phyloP scores from a whole-genome alignment of 1,140 invertebrate species.

The Leptinotarsa texana region DNA sequence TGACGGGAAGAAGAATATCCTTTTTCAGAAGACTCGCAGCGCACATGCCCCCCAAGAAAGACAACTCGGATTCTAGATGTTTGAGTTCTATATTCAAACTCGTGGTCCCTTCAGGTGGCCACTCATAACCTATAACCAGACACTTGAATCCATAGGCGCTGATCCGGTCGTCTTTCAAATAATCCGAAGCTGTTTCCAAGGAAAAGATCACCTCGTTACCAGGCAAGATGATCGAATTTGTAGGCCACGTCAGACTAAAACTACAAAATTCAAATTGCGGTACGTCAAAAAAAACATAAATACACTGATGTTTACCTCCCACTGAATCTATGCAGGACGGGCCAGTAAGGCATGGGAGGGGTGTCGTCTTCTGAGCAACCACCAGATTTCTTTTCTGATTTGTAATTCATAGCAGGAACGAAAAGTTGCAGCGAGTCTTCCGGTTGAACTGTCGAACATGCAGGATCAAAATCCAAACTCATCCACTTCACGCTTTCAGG shows the following conservation, averaged over 20 bases:
- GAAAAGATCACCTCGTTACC: slow-evolving; percentile 95
- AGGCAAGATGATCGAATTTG: slow-evolving; percentile 82
- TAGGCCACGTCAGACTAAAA: slow-evolving; percentile 80
- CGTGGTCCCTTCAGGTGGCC: slow-evolving; percentile 58
- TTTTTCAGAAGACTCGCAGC: slow-evolving; percentile 86
- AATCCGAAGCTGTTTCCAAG: slow-evolving; percentile 92
- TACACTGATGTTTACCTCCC: slow-evolving; percentile 41
- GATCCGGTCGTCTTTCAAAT: slow-evolving; percentile 88
- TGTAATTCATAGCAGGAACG: slow-evolving; percentile 62
- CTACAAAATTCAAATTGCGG: background rate
- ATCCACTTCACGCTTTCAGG: slow-evolving; percentile 88
- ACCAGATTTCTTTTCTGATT: slow-evolving; percentile 22
- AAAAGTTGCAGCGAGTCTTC: slow-evolving; percentile 92
- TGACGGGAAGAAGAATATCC: slow-evolving; percentile 74
- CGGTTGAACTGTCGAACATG: slow-evolving; percentile 89
- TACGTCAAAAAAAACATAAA: background rate
- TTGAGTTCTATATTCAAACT: slow-evolving; percentile 62
- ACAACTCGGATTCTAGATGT: slow-evolving; percentile 86
- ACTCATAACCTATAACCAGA: slow-evolving; percentile 90
- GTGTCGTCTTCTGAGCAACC: slow-evolving; percentile 44
- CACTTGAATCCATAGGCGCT: slow-evolving; percentile 90
- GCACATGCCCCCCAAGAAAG: slow-evolving; percentile 90
- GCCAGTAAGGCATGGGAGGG: slow-evolving; percentile 64
- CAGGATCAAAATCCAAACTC: slow-evolving; percentile 89
- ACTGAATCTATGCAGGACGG: slow-evolving; percentile 71